phyloP scores from a whole-genome alignment of 2,888 invertebrate genomes.

The Monopis laevigella region DNA sequence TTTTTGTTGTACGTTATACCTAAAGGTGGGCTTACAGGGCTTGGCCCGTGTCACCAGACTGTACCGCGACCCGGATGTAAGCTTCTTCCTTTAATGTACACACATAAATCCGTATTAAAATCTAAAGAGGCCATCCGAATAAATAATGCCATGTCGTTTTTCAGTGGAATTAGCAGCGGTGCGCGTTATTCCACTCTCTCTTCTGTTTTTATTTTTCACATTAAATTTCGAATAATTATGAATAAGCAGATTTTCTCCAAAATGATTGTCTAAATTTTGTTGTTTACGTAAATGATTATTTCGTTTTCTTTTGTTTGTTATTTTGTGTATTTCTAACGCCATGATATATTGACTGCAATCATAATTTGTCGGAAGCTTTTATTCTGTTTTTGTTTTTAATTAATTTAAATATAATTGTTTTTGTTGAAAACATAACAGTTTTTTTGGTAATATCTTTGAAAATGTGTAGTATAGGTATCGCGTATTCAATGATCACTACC shows the following conservation, averaged over 20 bases:
- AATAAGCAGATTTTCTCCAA: constrained; percentile 37
- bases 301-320: background rate
- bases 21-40: constrained; percentile 23
- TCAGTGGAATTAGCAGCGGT: constrained; percentile 53
- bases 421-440: too few relatives aligned
- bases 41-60: constrained; percentile 29
- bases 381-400: too few relatives aligned
- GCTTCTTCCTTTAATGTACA: constrained; percentile 52
- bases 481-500: too few relatives aligned
- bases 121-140: constrained; percentile 46
- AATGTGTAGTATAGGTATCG: too few relatives aligned
- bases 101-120: constrained; percentile 63
- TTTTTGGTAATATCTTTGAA: too few relatives aligned
- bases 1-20: too few relatives aligned
- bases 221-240: constrained; percentile 55
- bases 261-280: constrained; percentile 1
- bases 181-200: constrained; percentile 41
- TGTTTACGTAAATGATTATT: background rate
- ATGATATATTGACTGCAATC: too few relatives aligned
- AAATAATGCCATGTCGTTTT: constrained; percentile 55
- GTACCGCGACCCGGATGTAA: constrained; percentile 28
- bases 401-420: too few relatives aligned
- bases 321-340: background rate
- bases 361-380: too few relatives aligned
- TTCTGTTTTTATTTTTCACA: constrained; percentile 44